These are phyloP conservation scores for human (Homo sapiens) DNA, from an alignment of 2,113 vertebrate genomes.

Conservation along the genomic window DNA sequence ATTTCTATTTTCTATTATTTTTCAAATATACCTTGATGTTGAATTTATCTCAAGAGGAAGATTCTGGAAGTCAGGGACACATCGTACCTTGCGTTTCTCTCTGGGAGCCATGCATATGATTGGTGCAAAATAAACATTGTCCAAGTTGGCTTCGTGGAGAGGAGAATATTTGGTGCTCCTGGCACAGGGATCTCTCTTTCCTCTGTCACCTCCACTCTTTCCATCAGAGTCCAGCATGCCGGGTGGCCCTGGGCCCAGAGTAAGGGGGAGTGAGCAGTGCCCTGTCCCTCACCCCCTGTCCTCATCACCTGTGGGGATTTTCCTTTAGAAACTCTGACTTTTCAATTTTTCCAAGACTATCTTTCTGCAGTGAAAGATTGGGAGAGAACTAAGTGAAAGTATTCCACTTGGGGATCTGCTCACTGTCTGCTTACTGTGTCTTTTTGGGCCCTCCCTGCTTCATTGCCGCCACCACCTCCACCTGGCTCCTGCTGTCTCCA, in stretches of 20 bases:
- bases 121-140: neutral
- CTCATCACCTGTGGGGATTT: neutral
- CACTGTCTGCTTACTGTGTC: neutral
- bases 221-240: neutral
- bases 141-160: neutral
- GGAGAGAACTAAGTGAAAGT: neutral
- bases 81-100: neutral
- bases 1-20: neutral
- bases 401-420: neutral
- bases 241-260: neutral
- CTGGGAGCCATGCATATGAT: neutral
- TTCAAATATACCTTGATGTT: neutral
- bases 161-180: neutral
- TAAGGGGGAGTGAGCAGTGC: neutral
- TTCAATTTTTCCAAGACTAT: constrained; percentile 8
- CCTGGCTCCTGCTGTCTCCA: neutral
- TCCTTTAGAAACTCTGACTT: neutral
- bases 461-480: neutral
- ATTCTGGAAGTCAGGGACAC: neutral
- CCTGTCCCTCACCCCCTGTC: neutral
- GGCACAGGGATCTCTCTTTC: neutral
- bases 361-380: neutral
- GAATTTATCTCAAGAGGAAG: neutral
- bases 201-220: neutral
- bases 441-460: neutral